phyloP scores from a whole-genome alignment of 53 echinoderm and acorn worm species.

The Mesocentrotus franciscanus region DNA sequence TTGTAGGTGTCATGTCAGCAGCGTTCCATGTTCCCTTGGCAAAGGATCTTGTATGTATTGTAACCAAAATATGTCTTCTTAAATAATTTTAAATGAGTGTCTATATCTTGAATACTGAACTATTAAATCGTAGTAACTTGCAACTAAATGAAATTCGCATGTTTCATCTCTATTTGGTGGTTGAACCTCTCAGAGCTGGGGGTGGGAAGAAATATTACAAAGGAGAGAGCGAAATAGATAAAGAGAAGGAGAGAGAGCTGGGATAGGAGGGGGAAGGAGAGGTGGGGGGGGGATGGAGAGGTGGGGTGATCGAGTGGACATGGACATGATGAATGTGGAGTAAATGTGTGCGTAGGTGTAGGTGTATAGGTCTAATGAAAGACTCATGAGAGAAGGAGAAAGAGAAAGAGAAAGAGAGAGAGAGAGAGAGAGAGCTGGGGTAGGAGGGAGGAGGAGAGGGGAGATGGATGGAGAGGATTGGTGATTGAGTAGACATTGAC shows the following conservation, averaged over 20 bases:
- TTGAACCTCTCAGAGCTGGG: background rate
- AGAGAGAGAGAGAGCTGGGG: background rate
- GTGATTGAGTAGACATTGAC: background rate
- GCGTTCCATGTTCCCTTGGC: background rate
- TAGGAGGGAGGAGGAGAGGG: background rate
- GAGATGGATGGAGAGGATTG: background rate
- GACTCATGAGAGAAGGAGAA: background rate
- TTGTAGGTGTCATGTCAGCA: background rate
- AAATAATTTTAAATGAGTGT: background rate
- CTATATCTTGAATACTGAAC: slow-evolving; percentile 21
- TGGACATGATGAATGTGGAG: too few relatives aligned
- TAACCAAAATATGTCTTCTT: background rate
- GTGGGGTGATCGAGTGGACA: too few relatives aligned
- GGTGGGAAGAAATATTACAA: too few relatives aligned
- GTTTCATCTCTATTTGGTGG: background rate
- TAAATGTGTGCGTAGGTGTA: too few relatives aligned
- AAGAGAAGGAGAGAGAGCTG: too few relatives aligned
- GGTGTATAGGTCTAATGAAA: too few relatives aligned
- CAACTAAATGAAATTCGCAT: background rate
- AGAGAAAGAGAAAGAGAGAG: background rate
- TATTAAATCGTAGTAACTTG: slow-evolving; percentile 18
- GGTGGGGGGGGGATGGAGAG: too few relatives aligned
- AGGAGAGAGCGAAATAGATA: background rate
- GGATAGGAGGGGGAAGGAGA: too few relatives aligned
- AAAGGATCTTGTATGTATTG: background rate